Evolutionary conservation across 2,113 vertebrate genomes (phyloP).

Genomic region (Megaceryle torquata): DNA sequence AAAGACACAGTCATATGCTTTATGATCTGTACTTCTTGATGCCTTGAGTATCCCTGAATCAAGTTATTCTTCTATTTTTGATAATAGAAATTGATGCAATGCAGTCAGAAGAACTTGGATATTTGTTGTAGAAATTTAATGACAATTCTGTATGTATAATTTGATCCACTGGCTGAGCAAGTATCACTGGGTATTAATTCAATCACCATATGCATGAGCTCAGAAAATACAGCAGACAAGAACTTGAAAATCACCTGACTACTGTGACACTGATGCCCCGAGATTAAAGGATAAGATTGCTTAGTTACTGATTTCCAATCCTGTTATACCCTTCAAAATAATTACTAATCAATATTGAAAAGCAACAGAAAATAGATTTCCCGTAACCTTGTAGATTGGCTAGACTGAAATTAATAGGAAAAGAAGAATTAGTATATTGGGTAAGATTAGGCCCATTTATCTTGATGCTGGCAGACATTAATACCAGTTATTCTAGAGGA

Average conservation of each 20-base stretch:
- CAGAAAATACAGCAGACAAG: neutral
- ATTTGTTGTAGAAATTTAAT: neutral
- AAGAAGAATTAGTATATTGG: neutral
- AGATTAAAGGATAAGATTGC: neutral
- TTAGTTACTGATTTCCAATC: constrained; percentile 2
- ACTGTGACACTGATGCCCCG: neutral
- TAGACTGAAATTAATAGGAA: constrained; percentile 12
- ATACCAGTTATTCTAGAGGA: neutral
- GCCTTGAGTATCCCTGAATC: neutral
- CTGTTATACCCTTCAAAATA: neutral
- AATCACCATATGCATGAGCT: neutral
- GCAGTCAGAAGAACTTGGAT: neutral
- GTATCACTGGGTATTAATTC: neutral
- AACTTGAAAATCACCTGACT: neutral
- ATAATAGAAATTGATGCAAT: neutral
- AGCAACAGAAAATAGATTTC: constrained; percentile 18
- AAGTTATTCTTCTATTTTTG: neutral
- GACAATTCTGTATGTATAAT: neutral
- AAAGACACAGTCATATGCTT: neutral
- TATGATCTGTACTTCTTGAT: neutral
- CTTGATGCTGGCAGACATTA: neutral
- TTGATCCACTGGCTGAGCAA: neutral
- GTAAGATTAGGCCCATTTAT: neutral
- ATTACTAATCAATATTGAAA: constrained; percentile 18
- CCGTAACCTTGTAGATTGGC: neutral